A percentile compares a stretch with the other conserved stretches of the same genome.
Conservation (phyloP, 2,797 vertebrate species). For the Lates japonicus region DNA sequence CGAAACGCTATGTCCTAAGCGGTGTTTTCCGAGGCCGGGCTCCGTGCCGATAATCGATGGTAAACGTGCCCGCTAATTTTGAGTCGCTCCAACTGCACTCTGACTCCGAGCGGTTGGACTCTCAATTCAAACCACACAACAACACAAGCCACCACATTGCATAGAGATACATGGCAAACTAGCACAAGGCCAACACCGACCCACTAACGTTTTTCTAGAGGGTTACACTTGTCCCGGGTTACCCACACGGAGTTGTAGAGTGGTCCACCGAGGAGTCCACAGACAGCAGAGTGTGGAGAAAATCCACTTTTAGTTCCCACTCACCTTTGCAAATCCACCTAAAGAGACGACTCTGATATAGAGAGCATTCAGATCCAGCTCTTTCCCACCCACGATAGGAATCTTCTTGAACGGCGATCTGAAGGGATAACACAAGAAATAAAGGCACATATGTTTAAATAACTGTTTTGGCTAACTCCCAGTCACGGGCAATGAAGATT, state of each 20-base stretch:
- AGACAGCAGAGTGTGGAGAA: constrained; percentile 79
- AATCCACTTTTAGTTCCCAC: constrained; percentile 91
- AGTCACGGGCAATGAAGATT: constrained; percentile 69
- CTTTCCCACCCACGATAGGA: constrained; percentile 98
- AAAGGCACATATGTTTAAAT: constrained; percentile 75
- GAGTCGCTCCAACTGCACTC: constrained; percentile 94
- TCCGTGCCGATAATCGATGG: constrained; percentile 94
- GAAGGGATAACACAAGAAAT: constrained; percentile 77
- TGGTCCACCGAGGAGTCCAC: constrained; percentile 65
- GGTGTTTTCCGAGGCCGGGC: constrained; percentile 86
- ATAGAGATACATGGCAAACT: constrained; percentile 82
- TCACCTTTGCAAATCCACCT: constrained; percentile 99
- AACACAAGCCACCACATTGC: constrained; percentile 86
- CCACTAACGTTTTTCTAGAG: constrained; percentile 44
- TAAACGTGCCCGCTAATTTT: constrained; percentile 97
- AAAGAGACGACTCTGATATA: constrained; percentile 98
- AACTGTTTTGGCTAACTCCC: constrained; percentile 76
- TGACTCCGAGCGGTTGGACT: constrained; percentile 83
- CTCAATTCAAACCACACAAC: constrained; percentile 83
- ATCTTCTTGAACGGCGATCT: constrained; percentile 99
- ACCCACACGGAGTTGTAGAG: constrained; percentile 66
- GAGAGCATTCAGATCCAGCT: constrained; percentile 98
- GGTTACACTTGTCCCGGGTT: constrained; percentile 63
- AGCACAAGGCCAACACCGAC: constrained; percentile 86
- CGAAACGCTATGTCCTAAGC: constrained; percentile 82